Percentiles rank a stretch among this genome's conserved stretches.
Conservation (phyloP, 2,113 vertebrate genomes). For the Tylochromis polylepis region DNA sequence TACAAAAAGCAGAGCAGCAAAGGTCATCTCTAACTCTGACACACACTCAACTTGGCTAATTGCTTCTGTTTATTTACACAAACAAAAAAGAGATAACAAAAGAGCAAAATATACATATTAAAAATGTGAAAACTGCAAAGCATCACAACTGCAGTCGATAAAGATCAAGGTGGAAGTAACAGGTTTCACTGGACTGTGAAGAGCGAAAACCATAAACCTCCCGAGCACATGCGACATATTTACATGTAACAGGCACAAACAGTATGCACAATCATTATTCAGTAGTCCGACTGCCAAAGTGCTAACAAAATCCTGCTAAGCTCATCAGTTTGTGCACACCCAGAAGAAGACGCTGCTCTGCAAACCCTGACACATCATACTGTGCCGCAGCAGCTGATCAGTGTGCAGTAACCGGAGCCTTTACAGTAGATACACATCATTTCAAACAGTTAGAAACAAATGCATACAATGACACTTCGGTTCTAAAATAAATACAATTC, state of each 20-base stretch:
- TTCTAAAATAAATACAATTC: constrained; percentile 35
- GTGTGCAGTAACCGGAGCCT: neutral
- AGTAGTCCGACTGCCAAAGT: neutral
- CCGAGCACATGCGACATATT: neutral
- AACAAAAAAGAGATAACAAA: neutral
- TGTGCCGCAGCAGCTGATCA: neutral
- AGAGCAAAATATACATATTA: constrained; percentile 18
- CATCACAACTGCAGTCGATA: neutral
- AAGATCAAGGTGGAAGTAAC: neutral
- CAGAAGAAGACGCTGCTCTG: neutral
- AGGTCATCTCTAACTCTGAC: neutral
- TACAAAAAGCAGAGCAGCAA: neutral
- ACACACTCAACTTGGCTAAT: neutral
- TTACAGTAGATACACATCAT: constrained; percentile 5
- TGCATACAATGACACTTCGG: neutral
- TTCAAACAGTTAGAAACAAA: constrained; percentile 5
- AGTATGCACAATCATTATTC: neutral
- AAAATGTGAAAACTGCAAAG: neutral
- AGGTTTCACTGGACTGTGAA: neutral
- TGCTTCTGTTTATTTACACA: neutral
- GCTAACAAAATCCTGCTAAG: neutral
- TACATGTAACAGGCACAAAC: neutral
- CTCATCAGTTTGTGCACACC: neutral
- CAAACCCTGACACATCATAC: neutral
- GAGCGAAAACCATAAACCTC: neutral